A percentile compares a stretch with the other conserved stretches of the same genome.
Evolutionary conservation across 2,888 invertebrate genomes (phyloP).

Genomic region (Mylabris sibirica): DNA sequence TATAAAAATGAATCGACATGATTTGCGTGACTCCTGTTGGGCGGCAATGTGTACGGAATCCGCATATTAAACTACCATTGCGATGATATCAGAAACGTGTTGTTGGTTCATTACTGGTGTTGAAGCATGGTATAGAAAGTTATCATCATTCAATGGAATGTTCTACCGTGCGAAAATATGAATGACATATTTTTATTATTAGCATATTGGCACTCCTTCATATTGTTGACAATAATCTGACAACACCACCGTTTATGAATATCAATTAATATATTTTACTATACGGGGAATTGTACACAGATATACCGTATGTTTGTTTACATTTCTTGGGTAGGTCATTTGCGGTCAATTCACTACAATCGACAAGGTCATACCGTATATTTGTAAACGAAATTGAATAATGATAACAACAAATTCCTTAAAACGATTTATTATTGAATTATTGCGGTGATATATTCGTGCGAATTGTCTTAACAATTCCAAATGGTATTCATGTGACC

Average conservation of each 20-base stretch:
- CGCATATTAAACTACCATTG: constrained; percentile 22
- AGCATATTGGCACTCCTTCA: constrained; percentile 39
- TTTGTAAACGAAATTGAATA: background rate
- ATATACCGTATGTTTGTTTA: constrained; percentile 35
- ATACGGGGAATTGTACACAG: constrained; percentile 33
- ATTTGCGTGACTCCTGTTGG: constrained; percentile 33
- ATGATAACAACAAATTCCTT: background rate
- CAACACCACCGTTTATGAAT: constrained; percentile 26
- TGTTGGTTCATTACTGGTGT: constrained; percentile 24
- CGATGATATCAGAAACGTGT: constrained; percentile 24
- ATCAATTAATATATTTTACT: constrained; percentile 32
- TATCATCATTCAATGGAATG: constrained; percentile 37
- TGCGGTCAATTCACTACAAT: constrained; percentile 22
- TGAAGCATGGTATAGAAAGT: constrained; percentile 32
- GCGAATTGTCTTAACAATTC: constrained; percentile 37
- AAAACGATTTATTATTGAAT: constrained; percentile 20
- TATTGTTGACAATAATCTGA: constrained; percentile 38
- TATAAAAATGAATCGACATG: constrained; percentile 34
- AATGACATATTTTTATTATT: constrained; percentile 43
- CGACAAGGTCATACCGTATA: background rate
- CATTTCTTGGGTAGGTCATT: constrained; percentile 26
- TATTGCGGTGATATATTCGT: constrained; percentile 33
- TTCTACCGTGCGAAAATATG: constrained; percentile 43
- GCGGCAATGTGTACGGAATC: constrained; percentile 28
- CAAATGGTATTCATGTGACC: constrained; percentile 36